Conservation (phyloP, 2,113 vertebrate genomes). For the Syngnathoides biaculeatus region DNA sequence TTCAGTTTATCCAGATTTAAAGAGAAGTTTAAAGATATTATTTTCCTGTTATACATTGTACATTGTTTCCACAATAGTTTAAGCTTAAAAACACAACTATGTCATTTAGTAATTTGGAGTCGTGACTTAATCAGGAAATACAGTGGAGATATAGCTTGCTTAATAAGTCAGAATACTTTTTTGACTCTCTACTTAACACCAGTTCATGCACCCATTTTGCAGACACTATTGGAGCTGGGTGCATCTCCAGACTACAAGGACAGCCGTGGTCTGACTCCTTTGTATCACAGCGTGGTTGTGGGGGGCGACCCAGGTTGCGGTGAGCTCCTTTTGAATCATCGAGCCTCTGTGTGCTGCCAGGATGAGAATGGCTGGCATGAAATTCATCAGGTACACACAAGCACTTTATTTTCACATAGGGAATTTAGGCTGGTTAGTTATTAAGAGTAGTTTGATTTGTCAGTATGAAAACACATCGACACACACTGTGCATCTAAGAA, state of each 20-base stretch:
- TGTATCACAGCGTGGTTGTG: slow-evolving; percentile 89
- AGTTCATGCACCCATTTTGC: neutral
- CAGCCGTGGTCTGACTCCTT: slow-evolving; percentile 85
- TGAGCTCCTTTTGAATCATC: slow-evolving; percentile 85
- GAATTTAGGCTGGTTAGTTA: neutral
- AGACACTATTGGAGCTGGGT: slow-evolving; percentile 90
- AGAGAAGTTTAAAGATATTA: neutral
- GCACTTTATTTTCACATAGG: neutral
- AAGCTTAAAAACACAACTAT: neutral
- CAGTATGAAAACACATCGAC: slow-evolving; percentile 18
- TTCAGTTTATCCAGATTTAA: neutral
- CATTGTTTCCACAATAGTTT: neutral
- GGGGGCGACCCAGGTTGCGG: slow-evolving; percentile 93
- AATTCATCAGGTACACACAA: slow-evolving; percentile 85
- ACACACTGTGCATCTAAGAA: slow-evolving; percentile 15
- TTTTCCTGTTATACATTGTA: neutral
- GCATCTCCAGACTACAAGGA: slow-evolving; percentile 94
- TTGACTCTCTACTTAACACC: neutral
- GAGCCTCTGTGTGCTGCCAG: slow-evolving; percentile 80
- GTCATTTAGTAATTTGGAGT: neutral
- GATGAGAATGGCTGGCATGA: slow-evolving; percentile 98
- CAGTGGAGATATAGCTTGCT: neutral
- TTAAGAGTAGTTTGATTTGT: slow-evolving; percentile 27
- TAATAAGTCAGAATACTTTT: neutral
- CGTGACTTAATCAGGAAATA: neutral